phyloP scores from a whole-genome alignment of 2,113 vertebrate genomes.

The Tetrao urogallus region DNA sequence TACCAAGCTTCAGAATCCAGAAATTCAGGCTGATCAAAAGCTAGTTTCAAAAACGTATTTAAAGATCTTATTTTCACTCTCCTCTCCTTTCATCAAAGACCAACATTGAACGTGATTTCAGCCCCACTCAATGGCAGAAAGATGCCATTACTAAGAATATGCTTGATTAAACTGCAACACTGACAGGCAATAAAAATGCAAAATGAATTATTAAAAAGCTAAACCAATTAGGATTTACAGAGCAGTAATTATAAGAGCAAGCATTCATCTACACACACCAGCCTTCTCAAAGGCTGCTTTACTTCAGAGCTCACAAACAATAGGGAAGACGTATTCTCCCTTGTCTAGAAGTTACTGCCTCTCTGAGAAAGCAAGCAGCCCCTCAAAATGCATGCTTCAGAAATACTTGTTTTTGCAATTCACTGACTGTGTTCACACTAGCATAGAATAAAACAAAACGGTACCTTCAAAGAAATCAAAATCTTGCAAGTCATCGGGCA shows the following conservation, averaged over 20 bases:
- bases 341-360: neutral
- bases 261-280: neutral
- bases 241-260: slow-evolving; percentile 38
- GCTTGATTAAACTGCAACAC: slow-evolving; percentile 34
- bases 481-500: slow-evolving; percentile 96
- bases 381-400: neutral
- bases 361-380: neutral
- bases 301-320: slow-evolving; percentile 38
- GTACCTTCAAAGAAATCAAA: slow-evolving; percentile 99
- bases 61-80: slow-evolving; percentile 1
- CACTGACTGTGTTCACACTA: neutral
- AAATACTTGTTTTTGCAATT: slow-evolving; percentile 15
- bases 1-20: neutral
- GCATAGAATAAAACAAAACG: slow-evolving; percentile 39
- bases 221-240: slow-evolving; percentile 47
- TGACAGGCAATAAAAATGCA: slow-evolving; percentile 36
- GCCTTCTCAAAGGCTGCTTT: neutral
- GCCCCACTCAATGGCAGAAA: slow-evolving; percentile 52
- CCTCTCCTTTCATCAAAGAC: slow-evolving; percentile 34
- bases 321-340: neutral
- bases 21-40: neutral
- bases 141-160: slow-evolving; percentile 40
- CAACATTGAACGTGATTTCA: slow-evolving; percentile 46
- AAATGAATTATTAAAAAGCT: slow-evolving; percentile 64
- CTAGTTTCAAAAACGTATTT: neutral